Percentiles rank a stretch among this genome's conserved stretches.
phyloP scores from a whole-genome alignment of 30 jellyfish, hydroid and myxozoan genomes.

The Cassiopea xamachana region DNA sequence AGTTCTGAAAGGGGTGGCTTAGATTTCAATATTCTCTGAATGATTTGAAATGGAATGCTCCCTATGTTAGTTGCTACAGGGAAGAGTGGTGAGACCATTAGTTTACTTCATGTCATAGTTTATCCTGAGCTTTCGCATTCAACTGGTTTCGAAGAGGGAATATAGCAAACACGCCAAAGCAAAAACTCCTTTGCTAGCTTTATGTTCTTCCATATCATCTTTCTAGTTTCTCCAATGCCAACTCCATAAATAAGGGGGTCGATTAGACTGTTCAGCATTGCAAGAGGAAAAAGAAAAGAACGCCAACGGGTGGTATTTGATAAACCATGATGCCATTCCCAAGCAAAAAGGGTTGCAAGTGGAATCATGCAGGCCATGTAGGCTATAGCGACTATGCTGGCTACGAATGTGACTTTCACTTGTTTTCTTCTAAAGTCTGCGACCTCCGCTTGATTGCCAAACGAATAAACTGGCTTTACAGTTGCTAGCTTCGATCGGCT shows the following conservation, averaged over 20 bases:
- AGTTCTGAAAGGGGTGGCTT: too few relatives aligned
- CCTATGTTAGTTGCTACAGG: too few relatives aligned
- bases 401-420: neutral
- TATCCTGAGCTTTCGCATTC: too few relatives aligned
- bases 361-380: constrained; percentile 4
- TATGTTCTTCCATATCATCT: neutral
- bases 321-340: neutral
- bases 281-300: neutral
- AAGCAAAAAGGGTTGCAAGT: neutral
- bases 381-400: constrained; percentile 9
- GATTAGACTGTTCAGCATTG: neutral
- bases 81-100: too few relatives aligned
- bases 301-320: neutral
- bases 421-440: neutral
- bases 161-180: neutral
- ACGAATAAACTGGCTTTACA: neutral
- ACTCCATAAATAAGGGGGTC: constrained; percentile 3
- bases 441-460: neutral
- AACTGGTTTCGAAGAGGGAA: neutral
- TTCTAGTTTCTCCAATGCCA: neutral
- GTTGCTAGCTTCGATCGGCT: neutral
- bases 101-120: too few relatives aligned
- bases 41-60: too few relatives aligned
- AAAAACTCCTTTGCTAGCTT: neutral
- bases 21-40: too few relatives aligned